These are phyloP conservation scores for Porphyrio hochstetteri DNA, from an alignment of 2,113 vertebrate species.

Conservation along the genomic window DNA sequence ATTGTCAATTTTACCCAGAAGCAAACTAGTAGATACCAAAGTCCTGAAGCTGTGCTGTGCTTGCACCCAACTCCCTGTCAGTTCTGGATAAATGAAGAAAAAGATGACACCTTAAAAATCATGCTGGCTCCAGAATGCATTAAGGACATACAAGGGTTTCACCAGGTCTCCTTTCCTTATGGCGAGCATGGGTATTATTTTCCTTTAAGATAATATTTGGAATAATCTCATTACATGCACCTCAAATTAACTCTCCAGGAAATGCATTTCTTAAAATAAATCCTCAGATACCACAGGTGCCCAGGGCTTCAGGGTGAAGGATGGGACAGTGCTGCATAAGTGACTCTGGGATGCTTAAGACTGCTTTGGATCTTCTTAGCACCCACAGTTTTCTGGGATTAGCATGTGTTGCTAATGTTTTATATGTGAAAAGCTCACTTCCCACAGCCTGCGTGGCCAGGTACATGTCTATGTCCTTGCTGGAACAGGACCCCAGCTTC, in stretches of 20 bases:
- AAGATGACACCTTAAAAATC: not conserved
- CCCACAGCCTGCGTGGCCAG: rapidly evolving
- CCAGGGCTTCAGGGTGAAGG: not conserved
- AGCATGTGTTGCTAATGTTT: not conserved
- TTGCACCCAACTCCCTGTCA: not conserved
- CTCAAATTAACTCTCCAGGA: not conserved
- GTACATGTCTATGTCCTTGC: too few species aligned
- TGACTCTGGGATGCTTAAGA: not conserved
- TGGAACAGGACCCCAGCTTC: not conserved
- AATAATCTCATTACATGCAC: not conserved
- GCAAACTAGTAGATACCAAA: not conserved
- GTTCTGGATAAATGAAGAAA: not conserved
- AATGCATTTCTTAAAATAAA: not conserved
- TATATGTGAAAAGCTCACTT: not conserved
- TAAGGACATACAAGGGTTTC: not conserved
- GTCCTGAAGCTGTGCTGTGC: not conserved
- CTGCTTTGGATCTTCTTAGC: not conserved
- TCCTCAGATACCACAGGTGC: not conserved
- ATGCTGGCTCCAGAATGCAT: not conserved
- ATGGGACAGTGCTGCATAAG: not conserved
- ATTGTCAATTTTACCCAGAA: not conserved
- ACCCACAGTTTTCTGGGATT: not conserved
- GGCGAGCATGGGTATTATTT: not conserved
- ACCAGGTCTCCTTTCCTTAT: not conserved
- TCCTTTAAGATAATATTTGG: not conserved